Percentiles rank a stretch among this genome's conserved stretches.
phyloP scores from a whole-genome alignment of 2,113 vertebrate genomes.

The Geococcyx californianus region DNA sequence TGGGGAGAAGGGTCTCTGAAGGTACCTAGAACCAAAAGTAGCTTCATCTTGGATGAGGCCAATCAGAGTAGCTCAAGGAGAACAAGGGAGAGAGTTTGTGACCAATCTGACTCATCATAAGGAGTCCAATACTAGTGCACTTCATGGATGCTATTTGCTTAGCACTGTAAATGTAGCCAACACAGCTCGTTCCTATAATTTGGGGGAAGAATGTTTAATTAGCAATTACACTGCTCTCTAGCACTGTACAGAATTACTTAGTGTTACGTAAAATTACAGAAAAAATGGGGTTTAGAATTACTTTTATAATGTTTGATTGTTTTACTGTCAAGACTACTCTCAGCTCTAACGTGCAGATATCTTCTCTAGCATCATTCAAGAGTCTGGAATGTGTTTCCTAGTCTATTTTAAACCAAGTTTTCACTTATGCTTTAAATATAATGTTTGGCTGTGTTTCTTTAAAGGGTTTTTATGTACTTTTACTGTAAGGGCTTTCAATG shows the following conservation, averaged over 20 bases:
- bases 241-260: background rate
- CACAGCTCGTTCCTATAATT: background rate
- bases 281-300: background rate
- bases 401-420: constrained; percentile 10
- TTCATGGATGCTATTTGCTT: background rate
- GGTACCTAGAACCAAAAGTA: background rate
- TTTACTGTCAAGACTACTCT: background rate
- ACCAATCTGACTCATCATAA: background rate
- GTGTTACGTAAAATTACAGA: background rate
- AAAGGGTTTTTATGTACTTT: constrained; percentile 5
- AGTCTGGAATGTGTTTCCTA: background rate
- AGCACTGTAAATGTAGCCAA: background rate
- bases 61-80: background rate
- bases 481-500: constrained; percentile 50
- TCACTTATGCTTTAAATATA: constrained; percentile 35
- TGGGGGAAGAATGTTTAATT: background rate
- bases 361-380: background rate
- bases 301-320: background rate
- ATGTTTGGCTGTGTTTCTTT: constrained; percentile 40
- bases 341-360: background rate
- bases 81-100: background rate
- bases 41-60: background rate
- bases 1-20: background rate
- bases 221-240: background rate
- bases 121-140: background rate